Evolutionary conservation across 1,140 invertebrate genomes (phyloP), one percentile per base, ranked within the genome.

Genomic region (Orchestia grillus): DNA sequence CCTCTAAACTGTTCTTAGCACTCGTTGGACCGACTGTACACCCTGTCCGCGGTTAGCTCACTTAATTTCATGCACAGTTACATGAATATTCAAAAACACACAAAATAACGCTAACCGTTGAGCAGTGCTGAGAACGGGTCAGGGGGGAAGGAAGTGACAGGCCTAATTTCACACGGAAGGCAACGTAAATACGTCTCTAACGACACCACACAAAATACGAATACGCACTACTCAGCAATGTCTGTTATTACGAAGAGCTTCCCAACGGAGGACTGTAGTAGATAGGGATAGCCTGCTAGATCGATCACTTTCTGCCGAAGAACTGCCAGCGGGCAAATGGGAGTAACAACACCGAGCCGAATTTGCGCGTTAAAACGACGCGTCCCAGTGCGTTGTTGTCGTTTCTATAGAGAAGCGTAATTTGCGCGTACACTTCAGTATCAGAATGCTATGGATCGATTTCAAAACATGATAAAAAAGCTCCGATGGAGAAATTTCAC

Each of bases 211-310:
- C 62, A 77, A 77, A 77, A 77, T 77, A 77, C 62, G 62, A 77
- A 77, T 36, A 77, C 62, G 28, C 62, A 77, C 62, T 3, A 77
- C 62, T 77, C 62, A 23, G 28, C 62, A 77, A 77, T 77, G 62
- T 28, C 62, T 77, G 62, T 77, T 36, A 77, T 77, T 77, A 77
- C 62, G 62, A 36, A 77, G 28, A 36, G 28, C 11, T 36, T 36
- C 62, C 62, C 62, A 36, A 77, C 36, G 62, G 62, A 77, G 28
- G 62, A 28, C 62, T 77, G 62, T 77, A 77, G 62, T 77, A 77
- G 62, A 77, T 77, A 77, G 62, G 62, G 62, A 77, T 77, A 77
- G 62, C 62, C 62, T 77, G 62, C 62, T 77, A 77, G 62, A 77
- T 77, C 62, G 62, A 77, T 77, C 62, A 77, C 62, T 77, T 77